A percentile compares a stretch with the other conserved stretches of the same genome.
Conservation (phyloP, 2,888 invertebrate genomes). For the Branchipolynoe longqiensis region DNA sequence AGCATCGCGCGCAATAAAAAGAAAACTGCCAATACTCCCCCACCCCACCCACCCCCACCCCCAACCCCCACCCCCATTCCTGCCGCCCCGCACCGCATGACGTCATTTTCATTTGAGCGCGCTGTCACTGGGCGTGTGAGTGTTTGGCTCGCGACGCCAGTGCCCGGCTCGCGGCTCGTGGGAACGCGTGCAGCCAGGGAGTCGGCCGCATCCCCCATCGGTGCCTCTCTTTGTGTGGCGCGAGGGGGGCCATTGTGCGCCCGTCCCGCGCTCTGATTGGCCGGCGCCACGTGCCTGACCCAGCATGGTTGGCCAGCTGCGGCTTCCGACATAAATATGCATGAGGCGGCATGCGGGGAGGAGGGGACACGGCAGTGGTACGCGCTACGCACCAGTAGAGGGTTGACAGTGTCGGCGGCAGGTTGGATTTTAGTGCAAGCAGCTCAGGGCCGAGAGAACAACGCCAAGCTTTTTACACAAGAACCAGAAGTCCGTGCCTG, state of each 20-base stretch:
- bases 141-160: slow-evolving; percentile 18
- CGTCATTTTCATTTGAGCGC: slow-evolving; percentile 42
- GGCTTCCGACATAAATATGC: slow-evolving; percentile 57
- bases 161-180: too few species aligned
- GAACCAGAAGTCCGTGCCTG: slow-evolving; percentile 33
- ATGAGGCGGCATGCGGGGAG: slow-evolving; percentile 48
- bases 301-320: slow-evolving; percentile 57
- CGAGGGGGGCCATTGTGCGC: slow-evolving; percentile 47
- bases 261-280: slow-evolving; percentile 46
- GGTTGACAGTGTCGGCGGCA: slow-evolving; percentile 42
- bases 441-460: not conserved
- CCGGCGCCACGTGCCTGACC: slow-evolving; percentile 44
- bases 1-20: too few species aligned
- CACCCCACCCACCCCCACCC: too few species aligned
- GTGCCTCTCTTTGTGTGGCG: slow-evolving; percentile 17
- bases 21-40: too few species aligned
- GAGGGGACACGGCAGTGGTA: slow-evolving; percentile 14
- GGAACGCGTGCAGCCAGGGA: not conserved
- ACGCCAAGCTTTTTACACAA: too few species aligned
- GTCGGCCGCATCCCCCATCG: slow-evolving; percentile 20
- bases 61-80: not conserved
- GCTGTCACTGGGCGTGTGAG: not conserved
- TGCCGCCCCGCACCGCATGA: too few species aligned
- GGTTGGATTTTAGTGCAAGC: slow-evolving; percentile 42
- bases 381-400: slow-evolving; percentile 39